Conservation (phyloP, 1,140 invertebrate genomes). For the Drosophila ercepeae region DNA sequence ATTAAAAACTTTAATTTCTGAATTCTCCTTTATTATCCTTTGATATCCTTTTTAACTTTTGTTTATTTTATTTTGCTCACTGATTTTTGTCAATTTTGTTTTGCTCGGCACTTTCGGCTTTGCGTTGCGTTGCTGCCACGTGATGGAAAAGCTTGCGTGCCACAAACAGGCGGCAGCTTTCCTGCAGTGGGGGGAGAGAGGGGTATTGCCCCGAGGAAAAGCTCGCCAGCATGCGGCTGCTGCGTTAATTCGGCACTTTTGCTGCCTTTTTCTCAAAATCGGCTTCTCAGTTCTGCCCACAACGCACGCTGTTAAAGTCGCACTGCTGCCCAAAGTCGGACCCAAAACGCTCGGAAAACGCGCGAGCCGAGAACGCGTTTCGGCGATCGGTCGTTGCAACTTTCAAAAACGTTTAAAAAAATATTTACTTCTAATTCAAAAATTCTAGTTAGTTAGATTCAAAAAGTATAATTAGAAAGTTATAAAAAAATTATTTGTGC, state of each 20-base stretch:
- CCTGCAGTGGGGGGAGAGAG: constrained; percentile 19
- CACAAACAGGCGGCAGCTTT: constrained; percentile 53
- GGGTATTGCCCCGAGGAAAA: constrained; percentile 47
- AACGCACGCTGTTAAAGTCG: constrained; percentile 76
- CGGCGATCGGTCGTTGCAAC: constrained; percentile 13
- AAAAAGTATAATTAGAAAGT: not conserved
- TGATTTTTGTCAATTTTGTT: constrained; percentile 50
- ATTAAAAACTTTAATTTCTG: not conserved
- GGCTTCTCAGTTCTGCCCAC: constrained; percentile 60
- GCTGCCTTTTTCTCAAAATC: constrained; percentile 30
- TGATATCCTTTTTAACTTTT: not conserved
- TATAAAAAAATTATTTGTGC: not conserved
- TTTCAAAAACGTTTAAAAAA: constrained; percentile 13
- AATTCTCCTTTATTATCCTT: not conserved
- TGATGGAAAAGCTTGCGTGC: constrained; percentile 63
- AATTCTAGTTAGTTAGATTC: not conserved
- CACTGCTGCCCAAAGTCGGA: constrained; percentile 27
- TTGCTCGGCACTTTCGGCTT: constrained; percentile 60
- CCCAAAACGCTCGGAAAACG: constrained; percentile 37
- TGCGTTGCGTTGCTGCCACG: constrained; percentile 33
- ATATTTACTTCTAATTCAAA: not conserved
- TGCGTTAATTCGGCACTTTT: constrained; percentile 43
- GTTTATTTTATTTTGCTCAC: constrained; percentile 6
- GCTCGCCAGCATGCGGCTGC: constrained; percentile 57
- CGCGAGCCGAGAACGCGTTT: constrained; percentile 38